phyloP scores from a whole-genome alignment of 35 echinoderm and acorn worm species.

The Holothuria glaberrima region DNA sequence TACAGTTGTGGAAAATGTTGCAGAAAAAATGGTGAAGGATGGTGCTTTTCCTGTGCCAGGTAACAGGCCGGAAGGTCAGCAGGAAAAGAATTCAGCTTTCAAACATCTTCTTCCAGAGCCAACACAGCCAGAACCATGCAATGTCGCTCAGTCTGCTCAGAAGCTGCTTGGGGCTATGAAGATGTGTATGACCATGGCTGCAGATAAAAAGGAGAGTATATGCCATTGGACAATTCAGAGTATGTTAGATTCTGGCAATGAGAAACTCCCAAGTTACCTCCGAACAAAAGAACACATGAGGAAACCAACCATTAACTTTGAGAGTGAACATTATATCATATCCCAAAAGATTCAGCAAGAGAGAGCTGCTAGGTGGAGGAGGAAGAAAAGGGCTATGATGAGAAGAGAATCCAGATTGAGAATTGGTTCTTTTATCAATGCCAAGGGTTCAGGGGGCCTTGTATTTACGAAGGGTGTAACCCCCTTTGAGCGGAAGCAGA shows the following conservation, averaged over 20 bases:
- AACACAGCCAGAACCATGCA: neutral
- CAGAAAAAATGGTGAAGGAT: too few species aligned
- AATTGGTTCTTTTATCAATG: slow-evolving; percentile 21
- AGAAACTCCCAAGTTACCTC: slow-evolving; percentile 42
- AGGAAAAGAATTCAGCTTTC: too few species aligned
- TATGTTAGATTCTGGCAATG: slow-evolving; percentile 4
- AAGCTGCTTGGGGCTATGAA: slow-evolving; percentile 28
- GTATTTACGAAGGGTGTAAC: slow-evolving; percentile 8
- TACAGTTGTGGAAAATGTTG: too few species aligned
- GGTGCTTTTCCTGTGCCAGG: neutral
- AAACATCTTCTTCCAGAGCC: slow-evolving; percentile 28
- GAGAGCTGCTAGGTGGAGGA: neutral
- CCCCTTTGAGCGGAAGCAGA: neutral
- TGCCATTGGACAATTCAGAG: slow-evolving; percentile 51
- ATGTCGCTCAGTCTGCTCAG: slow-evolving; percentile 25
- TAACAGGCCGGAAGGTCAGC: neutral
- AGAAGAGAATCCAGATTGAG: slow-evolving; percentile 28
- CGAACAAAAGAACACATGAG: neutral
- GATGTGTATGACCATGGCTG: neutral
- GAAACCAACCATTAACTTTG: neutral
- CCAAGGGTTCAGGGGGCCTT: slow-evolving; percentile 3
- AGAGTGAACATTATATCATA: slow-evolving; percentile 14
- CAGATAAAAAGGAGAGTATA: neutral
- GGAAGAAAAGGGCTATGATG: slow-evolving; percentile 7
- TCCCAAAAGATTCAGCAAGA: slow-evolving; percentile 24